Percentiles rank a stretch among this genome's conserved stretches.
These are phyloP conservation scores for Microcebus ravelobensis DNA, from an alignment of 2,113 vertebrate genomes.

Conservation along the genomic window DNA sequence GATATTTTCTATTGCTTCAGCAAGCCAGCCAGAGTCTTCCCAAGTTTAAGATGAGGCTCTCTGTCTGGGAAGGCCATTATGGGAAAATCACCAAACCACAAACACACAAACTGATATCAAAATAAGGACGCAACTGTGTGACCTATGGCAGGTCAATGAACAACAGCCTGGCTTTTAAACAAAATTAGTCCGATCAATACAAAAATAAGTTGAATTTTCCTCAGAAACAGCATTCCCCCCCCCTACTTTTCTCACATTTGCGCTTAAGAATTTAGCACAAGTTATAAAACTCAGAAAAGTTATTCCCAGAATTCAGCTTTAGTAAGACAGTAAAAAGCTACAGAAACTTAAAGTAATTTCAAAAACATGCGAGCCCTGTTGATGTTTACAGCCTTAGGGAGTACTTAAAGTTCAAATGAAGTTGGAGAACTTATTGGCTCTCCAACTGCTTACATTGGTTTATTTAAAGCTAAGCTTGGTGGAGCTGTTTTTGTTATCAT, in stretches of 20 bases:
- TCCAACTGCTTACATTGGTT: background rate
- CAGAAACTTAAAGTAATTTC: slow-evolving; percentile 36
- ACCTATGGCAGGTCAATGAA: slow-evolving; percentile 48
- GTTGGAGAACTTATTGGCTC: background rate
- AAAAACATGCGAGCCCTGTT: slow-evolving; percentile 37
- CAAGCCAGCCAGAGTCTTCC: slow-evolving; percentile 44
- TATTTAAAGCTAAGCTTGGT: slow-evolving; percentile 20
- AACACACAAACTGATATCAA: slow-evolving; percentile 60
- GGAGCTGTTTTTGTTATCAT: background rate
- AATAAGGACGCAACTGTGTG: slow-evolving; percentile 60
- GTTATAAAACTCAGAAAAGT: slow-evolving; percentile 44
- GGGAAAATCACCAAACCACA: slow-evolving; percentile 70
- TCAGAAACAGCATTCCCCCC: background rate
- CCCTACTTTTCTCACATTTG: background rate
- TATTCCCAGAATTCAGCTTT: slow-evolving; percentile 53
- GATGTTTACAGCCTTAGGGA: background rate
- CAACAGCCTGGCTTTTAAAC: slow-evolving; percentile 36
- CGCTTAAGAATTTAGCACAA: slow-evolving; percentile 41
- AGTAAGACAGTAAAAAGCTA: background rate
- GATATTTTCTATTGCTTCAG: slow-evolving; percentile 33
- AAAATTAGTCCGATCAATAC: slow-evolving; percentile 21
- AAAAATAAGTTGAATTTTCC: background rate
- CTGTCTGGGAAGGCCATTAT: slow-evolving; percentile 62
- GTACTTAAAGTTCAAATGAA: background rate
- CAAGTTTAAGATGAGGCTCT: background rate